These are phyloP conservation scores for Oreonectes daqikongensis DNA, from an alignment of 2,797 vertebrate species.

Conservation along the genomic window DNA sequence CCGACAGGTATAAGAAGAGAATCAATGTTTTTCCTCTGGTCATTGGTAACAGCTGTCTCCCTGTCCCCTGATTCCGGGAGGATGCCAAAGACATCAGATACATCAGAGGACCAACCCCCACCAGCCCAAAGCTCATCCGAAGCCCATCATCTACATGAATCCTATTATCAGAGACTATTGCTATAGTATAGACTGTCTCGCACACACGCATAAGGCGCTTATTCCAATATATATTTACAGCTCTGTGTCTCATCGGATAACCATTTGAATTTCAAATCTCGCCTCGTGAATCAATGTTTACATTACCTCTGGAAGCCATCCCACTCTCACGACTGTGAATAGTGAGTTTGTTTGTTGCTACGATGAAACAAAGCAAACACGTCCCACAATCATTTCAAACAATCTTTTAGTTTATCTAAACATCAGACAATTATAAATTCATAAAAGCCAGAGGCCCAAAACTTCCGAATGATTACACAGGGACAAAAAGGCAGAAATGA, in stretches of 20 bases:
- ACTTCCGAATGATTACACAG: constrained; percentile 23
- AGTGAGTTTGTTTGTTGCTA: not conserved
- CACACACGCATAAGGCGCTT: constrained; percentile 16
- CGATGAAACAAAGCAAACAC: constrained; percentile 10
- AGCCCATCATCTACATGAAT: constrained; percentile 71
- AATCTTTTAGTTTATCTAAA: not conserved
- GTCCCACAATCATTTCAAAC: constrained; percentile 1
- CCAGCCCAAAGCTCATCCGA: constrained; percentile 56
- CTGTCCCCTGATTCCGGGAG: constrained; percentile 67
- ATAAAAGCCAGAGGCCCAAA: not conserved
- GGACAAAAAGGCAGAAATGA: constrained; percentile 53
- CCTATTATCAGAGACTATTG: constrained; percentile 53
- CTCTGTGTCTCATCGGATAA: constrained; percentile 13
- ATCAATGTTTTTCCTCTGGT: constrained; percentile 71
- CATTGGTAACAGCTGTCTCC: constrained; percentile 75
- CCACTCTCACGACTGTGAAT: constrained; percentile 11
- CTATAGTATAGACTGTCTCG: constrained; percentile 17
- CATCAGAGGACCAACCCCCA: constrained; percentile 61
- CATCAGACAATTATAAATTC: constrained; percentile 6
- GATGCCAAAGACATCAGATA: constrained; percentile 66
- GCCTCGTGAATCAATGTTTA: constrained; percentile 34
- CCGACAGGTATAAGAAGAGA: constrained; percentile 64
- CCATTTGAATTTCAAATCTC: constrained; percentile 50
- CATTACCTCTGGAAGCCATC: constrained; percentile 29
- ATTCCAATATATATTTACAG: constrained; percentile 49